Evolutionary conservation across 2,797 vertebrate genomes (phyloP).

Genomic region (Sciaenops ocellatus): DNA sequence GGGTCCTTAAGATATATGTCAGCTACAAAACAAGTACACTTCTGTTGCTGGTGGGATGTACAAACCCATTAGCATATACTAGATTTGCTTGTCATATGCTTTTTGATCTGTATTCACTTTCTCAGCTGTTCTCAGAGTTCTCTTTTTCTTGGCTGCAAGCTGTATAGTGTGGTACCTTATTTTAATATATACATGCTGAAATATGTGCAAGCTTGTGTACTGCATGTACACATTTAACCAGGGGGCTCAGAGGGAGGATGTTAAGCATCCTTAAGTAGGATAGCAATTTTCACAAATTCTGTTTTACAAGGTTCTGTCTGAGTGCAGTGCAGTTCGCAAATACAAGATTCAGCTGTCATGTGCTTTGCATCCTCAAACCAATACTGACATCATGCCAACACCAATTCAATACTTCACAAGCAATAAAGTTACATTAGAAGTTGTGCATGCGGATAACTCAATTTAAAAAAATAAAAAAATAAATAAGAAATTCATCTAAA

Average conservation of each 20-base stretch:
- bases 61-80: conserved; percentile 20
- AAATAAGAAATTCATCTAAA: neutral
- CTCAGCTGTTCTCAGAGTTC: neutral
- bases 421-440: neutral
- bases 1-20: conserved; percentile 40
- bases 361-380: conserved; percentile 17
- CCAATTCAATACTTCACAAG: neutral
- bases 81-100: conserved; percentile 14
- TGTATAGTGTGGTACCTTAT: neutral
- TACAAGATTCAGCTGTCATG: neutral
- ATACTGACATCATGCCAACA: neutral
- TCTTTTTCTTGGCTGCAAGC: neutral
- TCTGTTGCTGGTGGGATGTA: conserved; percentile 14
- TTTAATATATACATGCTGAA: neutral
- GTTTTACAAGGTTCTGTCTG: neutral
- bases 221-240: conserved; percentile 3
- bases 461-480: neutral
- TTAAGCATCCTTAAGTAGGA: conserved; percentile 7
- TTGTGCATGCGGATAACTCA: neutral
- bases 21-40: conserved; percentile 19
- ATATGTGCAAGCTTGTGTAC: neutral
- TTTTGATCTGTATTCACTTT: neutral
- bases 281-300: neutral
- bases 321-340: conserved; percentile 7
- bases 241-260: conserved; percentile 6